phyloP scores from a whole-genome alignment of 2,888 invertebrate species.

The Omphaloscelis lunosa region DNA sequence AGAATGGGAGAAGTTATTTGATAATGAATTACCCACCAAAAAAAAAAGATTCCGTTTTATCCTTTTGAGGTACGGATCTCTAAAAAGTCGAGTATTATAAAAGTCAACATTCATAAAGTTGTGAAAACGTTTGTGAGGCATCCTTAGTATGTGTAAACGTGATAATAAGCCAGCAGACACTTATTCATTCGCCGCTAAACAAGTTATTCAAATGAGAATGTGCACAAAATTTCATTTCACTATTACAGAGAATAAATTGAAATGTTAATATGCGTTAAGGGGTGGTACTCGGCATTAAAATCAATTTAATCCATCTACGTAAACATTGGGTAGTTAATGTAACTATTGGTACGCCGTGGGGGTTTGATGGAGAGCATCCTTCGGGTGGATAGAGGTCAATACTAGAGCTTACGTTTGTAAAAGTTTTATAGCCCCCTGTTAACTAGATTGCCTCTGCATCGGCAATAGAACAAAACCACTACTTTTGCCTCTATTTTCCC shows the following conservation, averaged over 20 bases:
- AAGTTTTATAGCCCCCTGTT: conserved; percentile 45
- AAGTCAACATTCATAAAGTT: conserved; percentile 13
- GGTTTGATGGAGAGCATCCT: conserved; percentile 19
- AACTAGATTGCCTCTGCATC: conserved; percentile 42
- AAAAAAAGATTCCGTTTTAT: no score
- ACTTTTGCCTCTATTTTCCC: not conserved
- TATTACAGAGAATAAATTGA: conserved; percentile 68
- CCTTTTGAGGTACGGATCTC: no score
- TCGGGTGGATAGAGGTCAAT: conserved; percentile 21
- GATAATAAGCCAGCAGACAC: conserved; percentile 62
- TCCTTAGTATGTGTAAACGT: conserved; percentile 44
- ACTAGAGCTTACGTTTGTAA: conserved; percentile 32
- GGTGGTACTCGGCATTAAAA: conserved; percentile 31
- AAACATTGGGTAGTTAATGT: conserved; percentile 34
- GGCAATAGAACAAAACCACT: conserved; percentile 26
- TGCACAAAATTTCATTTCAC: conserved; percentile 66
- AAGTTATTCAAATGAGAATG: conserved; percentile 70
- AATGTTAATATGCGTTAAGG: conserved; percentile 66
- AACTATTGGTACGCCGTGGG: conserved; percentile 26
- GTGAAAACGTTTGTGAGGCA: conserved; percentile 34
- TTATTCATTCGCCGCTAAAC: conserved; percentile 66
- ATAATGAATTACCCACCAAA: no score
- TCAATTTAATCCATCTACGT: conserved; percentile 38
- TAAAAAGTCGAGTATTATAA: conserved; percentile 3
- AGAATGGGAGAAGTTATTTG: no score